Base-by-base conservation (phyloP, 2,888 invertebrate species). In the Thereva nobilitata region DNA sequence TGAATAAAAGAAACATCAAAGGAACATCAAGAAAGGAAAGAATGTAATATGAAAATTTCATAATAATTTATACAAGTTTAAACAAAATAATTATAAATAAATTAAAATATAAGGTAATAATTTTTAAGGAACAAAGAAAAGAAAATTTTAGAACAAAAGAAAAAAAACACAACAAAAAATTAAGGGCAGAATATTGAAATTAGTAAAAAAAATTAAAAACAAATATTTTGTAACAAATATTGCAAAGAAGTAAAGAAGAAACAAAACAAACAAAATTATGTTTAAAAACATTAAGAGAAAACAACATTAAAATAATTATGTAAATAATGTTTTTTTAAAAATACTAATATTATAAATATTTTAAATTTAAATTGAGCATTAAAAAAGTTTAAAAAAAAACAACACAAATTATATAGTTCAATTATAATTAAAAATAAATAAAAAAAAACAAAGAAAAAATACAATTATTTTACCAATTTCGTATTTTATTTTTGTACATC, bases 341-440 rank as follows among this genome's bases (percentile, higher is more conserved):
- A 23, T 23, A 23, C 23, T 23, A 23, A 23, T 23, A 23, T 23
- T 23, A 23, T 23, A 23, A 23, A 23, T 23, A 23, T 23, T 23
- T 23, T 23, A 23, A 23, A 23, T 23, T 23, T 23, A 23, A 23
- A 23, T 23, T 23, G 23, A 23, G 23, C 23, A 23, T 23, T 23
- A 23, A 23, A 23, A 23, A 23, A 23, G 2, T 2, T 1, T 45
- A 45, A 59, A 47, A 35, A n/a, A 52, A n/a, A 38, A 47, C 45
- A 59, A 59, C 59, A 59, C 59, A 59, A 59, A 59, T 59, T 59
- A 59, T 47, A 59, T 59, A 59, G 59, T 59, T 59, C 59, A 59
- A 59, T 59, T 59, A 59, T 12, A 40, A 42, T 37, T 35, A 59
- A 12, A 59, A 47, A 45, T 35, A 23, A 23, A 23, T 23, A 23